A percentile compares a stretch with the other conserved stretches of the same genome.
Evolutionary conservation across 2,797 vertebrate genomes (phyloP).

Genomic region (Myotis myotis): DNA sequence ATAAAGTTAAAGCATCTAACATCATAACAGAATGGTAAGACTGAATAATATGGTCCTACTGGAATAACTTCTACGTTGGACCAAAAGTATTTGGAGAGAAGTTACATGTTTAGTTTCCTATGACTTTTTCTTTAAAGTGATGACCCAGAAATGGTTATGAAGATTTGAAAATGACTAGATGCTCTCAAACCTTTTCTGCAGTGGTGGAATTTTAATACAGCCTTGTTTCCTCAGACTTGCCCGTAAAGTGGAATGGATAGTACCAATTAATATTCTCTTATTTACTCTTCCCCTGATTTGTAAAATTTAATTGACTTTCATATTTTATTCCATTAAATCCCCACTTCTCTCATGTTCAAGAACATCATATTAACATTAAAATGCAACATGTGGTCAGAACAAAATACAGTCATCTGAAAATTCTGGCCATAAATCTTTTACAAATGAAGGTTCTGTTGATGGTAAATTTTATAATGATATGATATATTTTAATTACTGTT

Average conservation of each 20-base stretch:
- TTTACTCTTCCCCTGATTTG: conserved; percentile 2
- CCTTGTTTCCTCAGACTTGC: not conserved
- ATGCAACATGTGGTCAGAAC: not conserved
- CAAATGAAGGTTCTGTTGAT: not conserved
- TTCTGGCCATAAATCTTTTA: conserved; percentile 16
- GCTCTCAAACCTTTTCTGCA: not conserved
- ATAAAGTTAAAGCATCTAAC: conserved; percentile 95
- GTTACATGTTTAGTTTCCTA: not conserved
- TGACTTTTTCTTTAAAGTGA: not conserved
- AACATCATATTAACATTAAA: conserved; percentile 14
- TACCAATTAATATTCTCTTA: conserved; percentile 16
- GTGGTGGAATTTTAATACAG: not conserved
- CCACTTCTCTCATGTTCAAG: conserved; percentile 12
- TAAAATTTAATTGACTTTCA: conserved; percentile 32
- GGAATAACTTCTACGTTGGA: conserved; percentile 23
- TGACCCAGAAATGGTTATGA: not conserved
- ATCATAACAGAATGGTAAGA: conserved; percentile 96
- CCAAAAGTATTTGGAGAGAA: not conserved
- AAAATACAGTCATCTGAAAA: conserved; percentile 32
- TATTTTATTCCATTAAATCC: conserved; percentile 27
- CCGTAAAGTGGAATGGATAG: not conserved
- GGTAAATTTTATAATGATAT: conserved; percentile 14
- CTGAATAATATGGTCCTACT: conserved; percentile 1
- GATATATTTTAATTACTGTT: conserved; percentile 28
- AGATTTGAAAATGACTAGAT: conserved; percentile 16